Evolutionary conservation across 2,888 invertebrate genomes (phyloP), one percentile per base, ranked within the genome.

Genomic region (Helicoverpa assulta): DNA sequence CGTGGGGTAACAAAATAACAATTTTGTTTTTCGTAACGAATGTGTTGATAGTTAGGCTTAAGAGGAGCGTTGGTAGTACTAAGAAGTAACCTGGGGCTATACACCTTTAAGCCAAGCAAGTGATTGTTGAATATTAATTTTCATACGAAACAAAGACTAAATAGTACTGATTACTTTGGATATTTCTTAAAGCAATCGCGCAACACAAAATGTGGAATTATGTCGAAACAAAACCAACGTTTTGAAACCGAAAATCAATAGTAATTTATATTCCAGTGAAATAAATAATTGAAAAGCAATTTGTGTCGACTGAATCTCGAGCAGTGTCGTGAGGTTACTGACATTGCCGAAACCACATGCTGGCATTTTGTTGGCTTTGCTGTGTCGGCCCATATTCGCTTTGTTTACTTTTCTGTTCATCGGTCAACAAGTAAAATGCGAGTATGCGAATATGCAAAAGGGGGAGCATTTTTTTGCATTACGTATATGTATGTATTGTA

Each of bases 281-380:
- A 80, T 60, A 80, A 80, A 76, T 77, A 61, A 70, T 67, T 80
- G 63, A 61, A 80, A 70, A 80, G 63, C 63, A 76, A 70, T 77
- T 77, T 76, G 60, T 62, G 33, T 69, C 29, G 54, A 47, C 47
- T 37, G 57, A 79, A 75, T 70, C 70, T 70, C 55, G 43, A 53
- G 29, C 58, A 18, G 43, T 62, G 26, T 56, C 40, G 47, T 64
- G 51, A 53, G 76, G 61, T 80, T 65, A 37, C 59, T 80, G 64
- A 65, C 64, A 69, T 65, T 18, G 29, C n/a, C 29, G 40, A 19
- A 69, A 75, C 52, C 70, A 52, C 51, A 69, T 21, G 16, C 51
- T 37, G 26, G n/a, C 12, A 52, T 26, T 64, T 73, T 21, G 58
- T 52, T 68, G 19, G 43, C 54, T 55, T 51, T 18, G 29, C 14